Evolutionary conservation across 2,113 vertebrate genomes (phyloP).

Genomic region (Lepisosteus osseus): DNA sequence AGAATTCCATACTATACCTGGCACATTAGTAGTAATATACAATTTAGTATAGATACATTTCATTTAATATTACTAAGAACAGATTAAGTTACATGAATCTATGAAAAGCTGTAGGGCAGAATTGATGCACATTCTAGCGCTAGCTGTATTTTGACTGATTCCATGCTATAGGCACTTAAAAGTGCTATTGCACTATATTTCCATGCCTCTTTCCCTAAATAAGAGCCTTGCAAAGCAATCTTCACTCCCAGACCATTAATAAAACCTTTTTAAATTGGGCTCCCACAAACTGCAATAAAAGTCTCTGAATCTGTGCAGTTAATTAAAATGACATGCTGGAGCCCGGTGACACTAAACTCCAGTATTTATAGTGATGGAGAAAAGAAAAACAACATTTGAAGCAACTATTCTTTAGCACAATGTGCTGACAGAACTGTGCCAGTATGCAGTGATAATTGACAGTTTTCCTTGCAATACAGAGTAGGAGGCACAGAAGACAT

Average conservation of each 20-base stretch:
- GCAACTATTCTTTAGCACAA: background rate
- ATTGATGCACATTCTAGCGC: no score
- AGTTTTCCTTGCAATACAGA: conserved; percentile 12
- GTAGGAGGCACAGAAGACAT: background rate
- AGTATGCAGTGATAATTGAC: background rate
- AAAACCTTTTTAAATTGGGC: background rate
- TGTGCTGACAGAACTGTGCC: conserved; percentile 8
- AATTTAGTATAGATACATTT: no score
- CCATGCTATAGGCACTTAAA: no score
- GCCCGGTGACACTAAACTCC: background rate
- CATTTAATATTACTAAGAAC: no score
- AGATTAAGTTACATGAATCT: no score
- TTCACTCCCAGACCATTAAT: background rate
- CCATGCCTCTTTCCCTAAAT: no score
- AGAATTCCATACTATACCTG: no score
- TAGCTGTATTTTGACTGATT: no score
- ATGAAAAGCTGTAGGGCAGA: no score
- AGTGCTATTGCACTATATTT: no score
- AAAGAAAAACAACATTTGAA: background rate
- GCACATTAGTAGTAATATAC: no score
- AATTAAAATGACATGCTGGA: background rate
- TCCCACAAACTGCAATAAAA: background rate
- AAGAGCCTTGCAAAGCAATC: background rate
- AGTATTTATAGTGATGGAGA: background rate
- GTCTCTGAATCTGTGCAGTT: background rate